Base-by-base conservation (phyloP, 2,888 invertebrate genomes). In the Ormyrus labotus region DNA sequence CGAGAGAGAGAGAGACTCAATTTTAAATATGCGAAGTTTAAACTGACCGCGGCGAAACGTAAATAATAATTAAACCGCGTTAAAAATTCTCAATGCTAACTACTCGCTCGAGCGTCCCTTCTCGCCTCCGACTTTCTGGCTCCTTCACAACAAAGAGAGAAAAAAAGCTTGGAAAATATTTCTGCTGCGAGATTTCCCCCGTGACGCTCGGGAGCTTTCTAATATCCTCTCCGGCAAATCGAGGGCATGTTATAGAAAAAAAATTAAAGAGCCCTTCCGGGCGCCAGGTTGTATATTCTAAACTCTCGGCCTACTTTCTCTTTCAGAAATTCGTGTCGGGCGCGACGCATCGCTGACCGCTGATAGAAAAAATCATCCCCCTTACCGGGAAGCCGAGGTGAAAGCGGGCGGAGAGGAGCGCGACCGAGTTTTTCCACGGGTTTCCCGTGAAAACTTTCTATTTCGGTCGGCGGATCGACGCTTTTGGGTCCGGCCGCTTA, bases 241-340 rank as follows among this genome's bases (percentile, higher is more conserved):
- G 50, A 61, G 34, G 11, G 48, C 63, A 61, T 61, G 45, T 13
- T 13, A 13, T 67, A 72, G 63, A 80, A 82, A 82, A 81, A 75
- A 78, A 78, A 71, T 63, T 34, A 72, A 65, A 58, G 70, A 11
- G 61, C 73, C n/a, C 50, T 82, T 80, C 64, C 51, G 51, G 69
- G 82, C 78, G 45, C 19, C 64, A 74, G 84, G 80, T 72, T 74
- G 13, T 13, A 83, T 84, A 75, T 84, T 76, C 77, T 77, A 84
- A 84, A 85, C 78, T 82, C 78, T 82, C 85, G 83, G 83, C 84
- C 86, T 83, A 87, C 86, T 87, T 87, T 87, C 87, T 82, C 85
- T 83, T 83, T 58, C 67, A 58, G 57, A 74, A 64, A 47, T 7
- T 13, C 11, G 50, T 47, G 11, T 19, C 47, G 63, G 34, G 73